Percentiles rank a stretch among this genome's conserved stretches.
phyloP scores from a whole-genome alignment of 2,888 invertebrate species.

The Troglohyphantes excavatus region DNA sequence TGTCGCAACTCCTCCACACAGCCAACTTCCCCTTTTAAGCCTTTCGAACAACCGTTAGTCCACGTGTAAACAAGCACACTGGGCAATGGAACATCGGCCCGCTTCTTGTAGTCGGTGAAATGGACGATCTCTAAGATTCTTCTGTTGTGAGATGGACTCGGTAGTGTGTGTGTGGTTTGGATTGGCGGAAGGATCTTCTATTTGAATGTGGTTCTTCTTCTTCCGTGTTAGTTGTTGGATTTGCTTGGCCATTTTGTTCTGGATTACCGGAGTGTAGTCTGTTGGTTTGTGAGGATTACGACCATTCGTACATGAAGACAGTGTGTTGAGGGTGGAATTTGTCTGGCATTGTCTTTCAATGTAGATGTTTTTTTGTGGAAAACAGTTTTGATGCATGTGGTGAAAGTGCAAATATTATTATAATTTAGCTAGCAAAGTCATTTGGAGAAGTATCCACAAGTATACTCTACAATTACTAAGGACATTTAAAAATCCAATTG shows the following conservation, averaged over 20 bases:
- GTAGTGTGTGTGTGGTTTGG: background rate
- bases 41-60: background rate
- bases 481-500: too few species aligned
- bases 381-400: too few species aligned
- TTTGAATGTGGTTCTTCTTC: background rate
- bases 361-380: too few species aligned
- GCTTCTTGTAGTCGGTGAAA: background rate
- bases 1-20: background rate
- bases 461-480: too few species aligned
- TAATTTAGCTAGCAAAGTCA: too few species aligned
- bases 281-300: background rate
- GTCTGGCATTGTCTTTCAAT: too few species aligned
- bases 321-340: too few species aligned
- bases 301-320: too few species aligned
- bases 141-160: background rate
- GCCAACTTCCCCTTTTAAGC: constrained; percentile 1
- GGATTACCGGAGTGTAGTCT: background rate
- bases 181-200: background rate
- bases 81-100: background rate
- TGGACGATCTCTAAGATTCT: background rate
- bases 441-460: too few species aligned
- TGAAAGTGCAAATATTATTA: too few species aligned
- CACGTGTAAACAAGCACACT: background rate
- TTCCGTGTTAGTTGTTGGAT: background rate
- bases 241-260: background rate